phyloP scores from a whole-genome alignment of 1,140 invertebrate species.

The Diuraphis noxia region DNA sequence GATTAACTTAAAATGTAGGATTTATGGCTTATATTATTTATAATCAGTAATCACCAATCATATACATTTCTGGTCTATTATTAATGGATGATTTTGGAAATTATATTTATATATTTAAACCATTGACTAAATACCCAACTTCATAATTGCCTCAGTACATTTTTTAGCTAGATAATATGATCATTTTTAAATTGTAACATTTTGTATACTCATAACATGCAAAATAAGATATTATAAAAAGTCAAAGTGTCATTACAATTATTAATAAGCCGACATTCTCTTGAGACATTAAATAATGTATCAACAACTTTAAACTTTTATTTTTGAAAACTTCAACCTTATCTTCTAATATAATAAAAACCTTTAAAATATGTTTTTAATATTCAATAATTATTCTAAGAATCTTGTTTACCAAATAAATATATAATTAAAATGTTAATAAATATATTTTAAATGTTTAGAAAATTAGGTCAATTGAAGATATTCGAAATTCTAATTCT shows the following conservation, averaged over 20 bases:
- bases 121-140: neutral
- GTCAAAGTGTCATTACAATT: neutral
- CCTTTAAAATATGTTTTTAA: neutral
- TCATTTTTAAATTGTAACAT: neutral
- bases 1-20: neutral
- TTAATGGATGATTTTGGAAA: neutral
- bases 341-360: neutral
- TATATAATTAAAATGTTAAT: neutral
- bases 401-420: neutral
- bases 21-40: neutral
- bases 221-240: neutral
- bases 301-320: neutral
- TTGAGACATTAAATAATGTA: neutral
- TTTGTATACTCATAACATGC: neutral
- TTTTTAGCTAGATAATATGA: neutral
- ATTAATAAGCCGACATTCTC: neutral
- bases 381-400: no score
- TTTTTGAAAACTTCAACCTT: neutral
- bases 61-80: neutral
- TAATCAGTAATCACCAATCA: neutral
- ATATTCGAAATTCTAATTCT: slow-evolving; percentile 33
- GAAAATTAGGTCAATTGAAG: slow-evolving; percentile 39
- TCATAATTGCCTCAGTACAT: neutral
- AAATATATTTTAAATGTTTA: neutral
- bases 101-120: neutral